Conservation (phyloP, 2,888 invertebrate species). For the Zonitis immaculata region DNA sequence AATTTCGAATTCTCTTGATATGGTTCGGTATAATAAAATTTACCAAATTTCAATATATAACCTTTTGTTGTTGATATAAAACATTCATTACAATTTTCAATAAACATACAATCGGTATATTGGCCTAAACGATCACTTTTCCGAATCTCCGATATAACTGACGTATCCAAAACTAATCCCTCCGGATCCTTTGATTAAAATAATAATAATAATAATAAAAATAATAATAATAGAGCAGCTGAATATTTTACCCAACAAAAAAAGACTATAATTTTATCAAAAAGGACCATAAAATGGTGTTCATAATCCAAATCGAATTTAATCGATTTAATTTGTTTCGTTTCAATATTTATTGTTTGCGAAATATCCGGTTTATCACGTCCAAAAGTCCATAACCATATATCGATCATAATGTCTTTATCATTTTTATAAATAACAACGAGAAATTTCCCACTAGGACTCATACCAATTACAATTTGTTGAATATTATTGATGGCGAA, state of each 20-base stretch:
- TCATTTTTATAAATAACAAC: constrained; percentile 49
- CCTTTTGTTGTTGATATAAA: constrained; percentile 53
- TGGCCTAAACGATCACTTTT: constrained; percentile 48
- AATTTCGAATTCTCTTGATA: constrained; percentile 21
- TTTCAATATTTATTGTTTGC: background rate
- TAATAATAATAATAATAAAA: no score
- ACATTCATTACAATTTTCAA: constrained; percentile 50
- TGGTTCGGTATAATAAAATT: constrained; percentile 48
- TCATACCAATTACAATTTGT: constrained; percentile 49
- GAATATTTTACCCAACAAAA: constrained; percentile 46
- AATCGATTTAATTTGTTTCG: constrained; percentile 27
- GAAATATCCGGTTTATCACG: constrained; percentile 54
- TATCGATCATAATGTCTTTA: constrained; percentile 49
- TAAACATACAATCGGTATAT: constrained; percentile 53
- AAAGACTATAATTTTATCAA: constrained; percentile 43
- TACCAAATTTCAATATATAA: constrained; percentile 52
- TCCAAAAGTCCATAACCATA: constrained; percentile 62
- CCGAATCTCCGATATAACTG: constrained; percentile 39
- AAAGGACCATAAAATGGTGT: constrained; percentile 47
- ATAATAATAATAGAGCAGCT: no score
- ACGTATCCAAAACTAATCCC: no score
- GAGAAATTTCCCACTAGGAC: constrained; percentile 56
- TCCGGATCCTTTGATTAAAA: no score
- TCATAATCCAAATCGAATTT: constrained; percentile 45
- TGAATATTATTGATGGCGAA: constrained; percentile 48